phyloP scores from a whole-genome alignment of 1,140 invertebrate species.

The Drosophila micromelanica region DNA sequence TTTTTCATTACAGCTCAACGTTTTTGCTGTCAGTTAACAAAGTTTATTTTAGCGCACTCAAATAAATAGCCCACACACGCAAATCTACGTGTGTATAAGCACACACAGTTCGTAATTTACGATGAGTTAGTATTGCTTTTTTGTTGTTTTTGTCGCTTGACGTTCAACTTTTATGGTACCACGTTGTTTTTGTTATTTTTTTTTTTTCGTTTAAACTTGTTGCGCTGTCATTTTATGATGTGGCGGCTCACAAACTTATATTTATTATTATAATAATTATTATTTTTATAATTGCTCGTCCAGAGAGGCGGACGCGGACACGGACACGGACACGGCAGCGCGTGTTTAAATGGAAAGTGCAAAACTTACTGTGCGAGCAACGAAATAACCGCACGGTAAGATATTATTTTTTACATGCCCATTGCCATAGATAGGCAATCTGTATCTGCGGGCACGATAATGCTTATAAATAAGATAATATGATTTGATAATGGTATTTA shows the following conservation, averaged over 20 bases:
- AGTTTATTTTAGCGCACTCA: constrained; percentile 22
- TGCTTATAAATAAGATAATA: constrained; percentile 84
- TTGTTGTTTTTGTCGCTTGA: constrained; percentile 27
- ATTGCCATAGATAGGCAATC: constrained; percentile 82
- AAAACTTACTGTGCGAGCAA: constrained; percentile 80
- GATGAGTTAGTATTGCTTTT: constrained; percentile 56
- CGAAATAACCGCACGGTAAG: constrained; percentile 77
- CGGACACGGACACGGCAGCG: constrained; percentile 29
- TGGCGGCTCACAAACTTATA: constrained; percentile 2
- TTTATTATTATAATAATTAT: constrained; percentile 22
- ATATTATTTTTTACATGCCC: constrained; percentile 79
- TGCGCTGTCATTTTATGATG: constrained; percentile 56
- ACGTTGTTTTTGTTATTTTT: constrained; percentile 27
- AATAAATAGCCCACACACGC: constrained; percentile 1
- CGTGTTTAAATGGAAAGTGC: constrained; percentile 80
- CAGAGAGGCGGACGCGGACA: constrained; percentile 11
- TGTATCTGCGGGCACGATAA: constrained; percentile 81
- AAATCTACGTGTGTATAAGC: constrained; percentile 19
- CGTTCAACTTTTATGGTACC: constrained; percentile 57
- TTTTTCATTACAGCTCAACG: constrained; percentile 10
- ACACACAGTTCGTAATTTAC: constrained; percentile 63
- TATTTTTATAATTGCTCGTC: constrained; percentile 48
- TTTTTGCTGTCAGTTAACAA: constrained; percentile 18
- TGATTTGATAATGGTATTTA: constrained; percentile 84
- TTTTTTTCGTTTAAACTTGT: constrained; percentile 47